Base-by-base conservation (phyloP, 2,797 vertebrate species). In the Odontamblyopus rebecca region DNA sequence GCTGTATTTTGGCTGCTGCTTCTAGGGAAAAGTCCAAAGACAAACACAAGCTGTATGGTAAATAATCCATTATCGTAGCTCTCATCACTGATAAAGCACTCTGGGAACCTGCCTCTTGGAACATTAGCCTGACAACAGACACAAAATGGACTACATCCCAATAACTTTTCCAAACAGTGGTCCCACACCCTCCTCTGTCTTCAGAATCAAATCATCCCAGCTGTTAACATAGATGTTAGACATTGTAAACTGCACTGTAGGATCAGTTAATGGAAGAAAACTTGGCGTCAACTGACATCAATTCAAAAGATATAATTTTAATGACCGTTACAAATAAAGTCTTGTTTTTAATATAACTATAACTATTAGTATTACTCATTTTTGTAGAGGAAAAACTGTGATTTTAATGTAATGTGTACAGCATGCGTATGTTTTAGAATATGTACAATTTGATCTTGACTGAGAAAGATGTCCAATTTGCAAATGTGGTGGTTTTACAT, bases 1-100 rank as follows among this genome's bases (percentile, higher is more conserved):
- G 79, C 71, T 71, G 67, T 93, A 87, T 93, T 94, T 90, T 92
- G 91, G 82, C 89, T 90, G 78, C 71, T 57, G 71, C 66, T 81
- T 77, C 76, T 18, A 59, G 74, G 73, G 68, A 81, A 68, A 83
- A 80, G 75, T 69, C 78, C 61, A 76, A 88, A 85, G 79, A 88
- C 67, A 80, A 82, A 86, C 82, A 76, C 64, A 71, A 76, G 71
- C 61, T 79, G 67, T 66, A 76, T 75, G 74, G 69, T 82, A 74
- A 79, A 81, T 70, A 76, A 82, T 75, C 69, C 59, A 75, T 71
- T 73, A 79, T 80, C 78, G 41, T 70, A 51, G 68, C 61, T 56
- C 67, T 77, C 62, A 86, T 88, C 85, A 23, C 66, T 72, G 76
- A 76, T 72, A 80, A 83, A 78, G 73, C 67, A 53, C 70, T 79